Base-by-base conservation (phyloP, 1,140 invertebrate genomes). In the Brachionus rotundiformis region DNA sequence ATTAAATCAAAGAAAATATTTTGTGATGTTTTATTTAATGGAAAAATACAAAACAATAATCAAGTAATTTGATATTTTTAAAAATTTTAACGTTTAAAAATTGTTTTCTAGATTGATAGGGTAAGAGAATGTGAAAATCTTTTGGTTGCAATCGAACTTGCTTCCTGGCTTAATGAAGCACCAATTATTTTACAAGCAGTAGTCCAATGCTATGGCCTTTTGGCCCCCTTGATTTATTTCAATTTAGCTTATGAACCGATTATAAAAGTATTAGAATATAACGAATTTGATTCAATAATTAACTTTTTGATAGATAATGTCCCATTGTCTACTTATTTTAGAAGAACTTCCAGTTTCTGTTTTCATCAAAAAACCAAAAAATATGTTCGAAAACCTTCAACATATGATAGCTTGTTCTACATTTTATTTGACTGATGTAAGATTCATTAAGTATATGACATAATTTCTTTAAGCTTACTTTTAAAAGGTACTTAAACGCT, bases 391-490 rank as follows among this genome's bases (percentile, higher is more conserved):
- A 41, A 87, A 87, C 83, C 83, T 88, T 1, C 86, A 87, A 83
- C 87, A 88, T 80, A 88, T 88, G 87, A 86, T 85, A 11, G 87
- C 87, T 27, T 87, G 86, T 82, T 86, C 87, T 16, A 86, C 86
- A 31, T 88, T 85, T 73, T 85, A 87, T 79, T 82, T 87, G 83
- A 86, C 85, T n/a, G 87, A 87, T 84, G 86, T 87, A 84, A 75
- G 49, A 11, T 19, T 76, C 16, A 82, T 13, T 19, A 27, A 31
- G 13, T 29, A 23, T 61, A 33, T 3, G 31, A 31, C n/a, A 11
- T 13, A 25, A 13, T 27, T 82, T 8, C 4, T 6, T 11, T 11
- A 41, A 41, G 39, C 3, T 41, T 13, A 13, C 4, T 41, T 41
- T 41, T 41, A 41, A 41, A 41, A 87, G 86, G 84, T 86, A 19